These are phyloP conservation scores for Dasypolia templi DNA, from an alignment of 2,888 invertebrate species.

Conservation along the genomic window DNA sequence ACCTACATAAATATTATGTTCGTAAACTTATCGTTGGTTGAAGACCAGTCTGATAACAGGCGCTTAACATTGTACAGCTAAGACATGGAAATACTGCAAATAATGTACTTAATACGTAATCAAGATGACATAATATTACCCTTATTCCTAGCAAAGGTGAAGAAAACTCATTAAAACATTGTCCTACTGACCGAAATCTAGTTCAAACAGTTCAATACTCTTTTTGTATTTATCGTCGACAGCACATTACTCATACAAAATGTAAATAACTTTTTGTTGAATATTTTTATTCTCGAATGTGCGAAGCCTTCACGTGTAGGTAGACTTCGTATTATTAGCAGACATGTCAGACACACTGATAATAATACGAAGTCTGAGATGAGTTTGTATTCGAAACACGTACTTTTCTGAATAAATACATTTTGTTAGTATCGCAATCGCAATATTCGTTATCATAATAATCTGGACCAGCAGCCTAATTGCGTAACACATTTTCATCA, in stretches of 20 bases:
- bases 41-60: slow-evolving; percentile 34
- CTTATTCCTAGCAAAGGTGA: slow-evolving; percentile 2
- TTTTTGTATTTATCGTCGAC: slow-evolving; percentile 4
- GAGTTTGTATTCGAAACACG: slow-evolving; percentile 11
- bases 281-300: slow-evolving; percentile 35
- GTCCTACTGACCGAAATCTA: slow-evolving; percentile 43
- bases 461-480: no score
- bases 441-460: slow-evolving; percentile 10
- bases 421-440: slow-evolving; percentile 9
- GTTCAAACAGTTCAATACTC: slow-evolving; percentile 48
- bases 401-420: neutral
- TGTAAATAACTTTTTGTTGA: slow-evolving; percentile 52
- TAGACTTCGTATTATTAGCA: slow-evolving; percentile 15
- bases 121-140: slow-evolving; percentile 13
- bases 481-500: no score
- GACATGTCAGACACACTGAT: no score
- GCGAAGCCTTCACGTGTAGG: slow-evolving; percentile 41
- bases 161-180: slow-evolving; percentile 20
- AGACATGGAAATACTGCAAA: neutral
- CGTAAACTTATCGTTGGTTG: slow-evolving; percentile 44
- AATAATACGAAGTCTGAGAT: slow-evolving; percentile 30
- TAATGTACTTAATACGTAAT: neutral
- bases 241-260: slow-evolving; percentile 40
- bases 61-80: slow-evolving; percentile 4
- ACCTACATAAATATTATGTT: slow-evolving; percentile 29